These are phyloP conservation scores for Amphilophus citrinellus DNA, from an alignment of 2,113 vertebrate species.

Conservation along the genomic window DNA sequence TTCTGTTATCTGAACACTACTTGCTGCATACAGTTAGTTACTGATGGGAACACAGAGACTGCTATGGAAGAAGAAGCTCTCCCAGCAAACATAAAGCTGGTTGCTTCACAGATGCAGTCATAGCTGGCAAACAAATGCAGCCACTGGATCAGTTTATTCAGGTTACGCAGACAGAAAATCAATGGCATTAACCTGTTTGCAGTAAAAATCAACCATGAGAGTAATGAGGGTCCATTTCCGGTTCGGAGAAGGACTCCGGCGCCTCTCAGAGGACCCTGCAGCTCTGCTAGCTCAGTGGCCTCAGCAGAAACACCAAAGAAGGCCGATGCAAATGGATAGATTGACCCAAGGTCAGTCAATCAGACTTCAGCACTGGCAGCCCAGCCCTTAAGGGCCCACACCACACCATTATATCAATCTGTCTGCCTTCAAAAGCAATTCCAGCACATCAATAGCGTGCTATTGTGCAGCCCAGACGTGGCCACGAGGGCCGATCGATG, in stretches of 20 bases:
- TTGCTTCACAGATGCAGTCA: neutral
- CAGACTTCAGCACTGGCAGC: conserved; percentile 67
- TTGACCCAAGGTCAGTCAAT: conserved; percentile 81
- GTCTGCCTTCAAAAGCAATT: conserved; percentile 81
- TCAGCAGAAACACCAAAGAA: conserved; percentile 52
- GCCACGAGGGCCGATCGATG: conserved; percentile 74
- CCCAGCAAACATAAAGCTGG: neutral
- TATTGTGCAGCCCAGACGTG: conserved; percentile 75
- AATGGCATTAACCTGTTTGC: conserved; percentile 68
- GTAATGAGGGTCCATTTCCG: conserved; percentile 60
- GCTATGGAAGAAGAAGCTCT: neutral
- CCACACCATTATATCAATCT: conserved; percentile 78
- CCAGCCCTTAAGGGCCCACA: conserved; percentile 67
- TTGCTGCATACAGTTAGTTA: too few species aligned
- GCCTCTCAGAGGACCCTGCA: conserved; percentile 23
- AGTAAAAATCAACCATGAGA: conserved; percentile 63
- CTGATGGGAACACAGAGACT: neutral
- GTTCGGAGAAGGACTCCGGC: conserved; percentile 29
- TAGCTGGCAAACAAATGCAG: conserved; percentile 15
- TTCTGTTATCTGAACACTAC: too few species aligned
- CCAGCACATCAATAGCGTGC: conserved; percentile 75
- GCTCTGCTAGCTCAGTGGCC: conserved; percentile 13
- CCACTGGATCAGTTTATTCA: conserved; percentile 43
- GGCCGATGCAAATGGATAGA: conserved; percentile 70
- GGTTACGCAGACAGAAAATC: conserved; percentile 73